phyloP scores from a whole-genome alignment of 2,113 vertebrate genomes.

The Callipepla squamata region DNA sequence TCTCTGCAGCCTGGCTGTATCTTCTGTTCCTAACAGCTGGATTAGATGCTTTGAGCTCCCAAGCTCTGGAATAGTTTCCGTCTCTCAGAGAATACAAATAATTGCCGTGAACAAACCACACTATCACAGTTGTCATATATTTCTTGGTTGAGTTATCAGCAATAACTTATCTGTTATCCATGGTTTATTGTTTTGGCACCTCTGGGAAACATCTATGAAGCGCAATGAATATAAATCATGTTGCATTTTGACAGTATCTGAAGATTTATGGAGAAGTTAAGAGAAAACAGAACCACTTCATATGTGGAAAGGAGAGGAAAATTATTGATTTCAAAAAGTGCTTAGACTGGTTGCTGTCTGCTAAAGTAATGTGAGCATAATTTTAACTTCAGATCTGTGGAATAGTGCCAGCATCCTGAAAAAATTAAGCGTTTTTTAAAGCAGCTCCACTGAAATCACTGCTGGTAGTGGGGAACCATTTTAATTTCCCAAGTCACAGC shows the following conservation, averaged over 20 bases:
- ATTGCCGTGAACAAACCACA: background rate
- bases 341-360: background rate
- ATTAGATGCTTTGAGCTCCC: constrained; percentile 38
- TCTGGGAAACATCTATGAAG: constrained; percentile 42
- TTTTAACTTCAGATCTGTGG: background rate
- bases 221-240: constrained; percentile 44
- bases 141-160: constrained; percentile 63
- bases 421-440: background rate
- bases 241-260: constrained; percentile 29
- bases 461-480: background rate
- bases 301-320: background rate
- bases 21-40: background rate
- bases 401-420: background rate
- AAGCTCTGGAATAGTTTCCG: constrained; percentile 22
- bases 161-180: constrained; percentile 49
- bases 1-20: background rate
- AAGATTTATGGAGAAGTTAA: constrained; percentile 35
- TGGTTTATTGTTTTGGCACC: constrained; percentile 56
- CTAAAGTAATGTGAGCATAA: background rate
- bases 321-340: background rate
- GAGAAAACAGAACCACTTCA: constrained; percentile 10
- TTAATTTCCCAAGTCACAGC: background rate
- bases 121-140: constrained; percentile 40
- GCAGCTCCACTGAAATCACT: background rate
- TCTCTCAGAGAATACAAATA: constrained; percentile 60